Evolutionary conservation across 1,140 invertebrate genomes (phyloP), one percentile per base, ranked within the genome.

Genomic region (Drosophila aff.): DNA sequence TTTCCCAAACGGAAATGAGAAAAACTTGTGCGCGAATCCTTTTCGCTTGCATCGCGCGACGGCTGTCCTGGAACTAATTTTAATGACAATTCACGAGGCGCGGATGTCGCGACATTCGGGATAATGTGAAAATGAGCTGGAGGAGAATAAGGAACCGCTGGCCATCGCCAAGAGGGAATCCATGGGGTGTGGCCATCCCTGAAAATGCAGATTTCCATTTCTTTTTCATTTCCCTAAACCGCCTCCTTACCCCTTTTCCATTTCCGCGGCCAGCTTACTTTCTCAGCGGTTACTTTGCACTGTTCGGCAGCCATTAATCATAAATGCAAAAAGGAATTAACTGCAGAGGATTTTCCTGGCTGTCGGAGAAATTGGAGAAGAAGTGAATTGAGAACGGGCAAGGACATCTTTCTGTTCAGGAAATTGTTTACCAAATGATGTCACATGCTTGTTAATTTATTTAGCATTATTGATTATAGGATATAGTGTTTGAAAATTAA

Each of bases 11-110:
- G 83, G 83, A 86, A 86, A 86, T 87, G 83, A 87, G 79, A 86
- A 86, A 85, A 86, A 82, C 78, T 84, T 84, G 61, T 44, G 65
- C 81, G 52, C 61, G 60, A 82, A 82, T 72, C 57, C 52, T 77
- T 66, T 66, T 65, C 38, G 36, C 38, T 50, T 49, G 41, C 38
- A 36, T 40, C 23, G 21, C 59, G n/a, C 49, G 6, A 28, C 50
- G 74, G 75, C 57, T 59, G 61, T 72, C 64, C 38, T 71, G 83
- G 60, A 91, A 91, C 86, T 91, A 91, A 91, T 91, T 91, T 91
- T 91, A 91, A 91, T 91, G 86, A 91, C 86, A 91, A 91, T 91
- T 80, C 87, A 82, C 57, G 79, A 83, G 72, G 63, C 68, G 65
- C 74, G 69, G 65, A 83, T 65, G 62, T 65, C 77, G 77, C 85